Evolutionary conservation across 2,113 vertebrate genomes (phyloP).

Genomic region (Corydoras maculifer): DNA sequence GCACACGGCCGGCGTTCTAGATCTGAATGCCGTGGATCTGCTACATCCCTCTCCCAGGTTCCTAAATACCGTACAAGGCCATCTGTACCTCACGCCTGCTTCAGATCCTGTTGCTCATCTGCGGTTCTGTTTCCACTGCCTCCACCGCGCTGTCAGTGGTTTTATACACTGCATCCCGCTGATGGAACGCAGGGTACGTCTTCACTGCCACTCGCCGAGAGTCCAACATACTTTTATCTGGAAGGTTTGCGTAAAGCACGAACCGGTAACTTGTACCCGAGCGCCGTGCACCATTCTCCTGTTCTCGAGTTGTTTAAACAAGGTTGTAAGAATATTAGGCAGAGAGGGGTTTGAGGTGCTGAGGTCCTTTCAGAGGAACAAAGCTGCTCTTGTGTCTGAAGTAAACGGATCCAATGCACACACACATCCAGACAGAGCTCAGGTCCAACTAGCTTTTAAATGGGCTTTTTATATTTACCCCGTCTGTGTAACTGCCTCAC

Average conservation of each 20-base stretch:
- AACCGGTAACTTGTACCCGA: not conserved
- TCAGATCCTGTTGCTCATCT: constrained; percentile 37
- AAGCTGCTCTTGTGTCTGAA: not conserved
- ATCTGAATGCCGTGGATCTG: not conserved
- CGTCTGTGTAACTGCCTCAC: not conserved
- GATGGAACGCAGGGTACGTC: constrained; percentile 38
- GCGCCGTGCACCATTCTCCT: not conserved
- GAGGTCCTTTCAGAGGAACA: not conserved
- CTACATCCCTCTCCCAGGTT: not conserved
- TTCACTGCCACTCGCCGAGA: not conserved
- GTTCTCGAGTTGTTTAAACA: not conserved
- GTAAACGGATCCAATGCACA: not conserved
- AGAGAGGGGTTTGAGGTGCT: not conserved
- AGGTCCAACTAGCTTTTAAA: not conserved
- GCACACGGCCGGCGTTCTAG: not conserved
- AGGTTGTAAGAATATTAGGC: not conserved
- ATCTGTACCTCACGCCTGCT: constrained; percentile 1
- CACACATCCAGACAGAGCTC: not conserved
- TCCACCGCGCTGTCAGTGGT: constrained; percentile 16
- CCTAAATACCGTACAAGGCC: not conserved
- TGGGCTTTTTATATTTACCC: not conserved
- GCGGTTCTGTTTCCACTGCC: constrained; percentile 32
- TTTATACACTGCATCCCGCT: constrained; percentile 22
- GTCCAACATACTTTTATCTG: not conserved
- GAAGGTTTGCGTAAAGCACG: not conserved